These are phyloP conservation scores for Eretmocerus hayati DNA, from an alignment of 2,888 invertebrate genomes.

Conservation along the genomic window DNA sequence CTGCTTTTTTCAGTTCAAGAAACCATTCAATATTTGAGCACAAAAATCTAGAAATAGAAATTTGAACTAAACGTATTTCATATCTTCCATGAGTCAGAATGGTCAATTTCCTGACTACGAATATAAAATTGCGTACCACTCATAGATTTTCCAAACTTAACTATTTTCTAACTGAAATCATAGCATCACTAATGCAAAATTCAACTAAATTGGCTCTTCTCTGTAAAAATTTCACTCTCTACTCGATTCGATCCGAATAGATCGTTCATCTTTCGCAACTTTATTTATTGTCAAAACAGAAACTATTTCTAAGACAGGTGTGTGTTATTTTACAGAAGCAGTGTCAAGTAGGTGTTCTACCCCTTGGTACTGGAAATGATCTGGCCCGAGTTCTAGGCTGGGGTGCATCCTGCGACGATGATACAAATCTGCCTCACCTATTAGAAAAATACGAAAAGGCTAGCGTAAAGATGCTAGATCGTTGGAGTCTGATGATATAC, in stretches of 20 bases:
- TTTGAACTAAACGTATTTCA: neutral
- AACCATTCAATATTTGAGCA: neutral
- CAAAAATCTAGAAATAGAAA: neutral
- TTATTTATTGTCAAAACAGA: no score
- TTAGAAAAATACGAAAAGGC: conserved; percentile 92
- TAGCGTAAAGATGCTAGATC: conserved; percentile 95
- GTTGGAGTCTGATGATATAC: conserved; percentile 95
- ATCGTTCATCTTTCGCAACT: no score
- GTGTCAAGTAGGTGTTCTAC: conserved; percentile 91
- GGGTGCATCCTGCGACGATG: conserved; percentile 95
- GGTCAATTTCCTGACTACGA: no score
- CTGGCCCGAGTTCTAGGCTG: conserved; percentile 91
- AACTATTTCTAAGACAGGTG: no score
- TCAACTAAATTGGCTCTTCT: no score
- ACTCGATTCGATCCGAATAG: no score
- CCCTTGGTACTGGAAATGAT: conserved; percentile 94
- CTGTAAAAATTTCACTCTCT: no score
- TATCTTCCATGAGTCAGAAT: neutral
- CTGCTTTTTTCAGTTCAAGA: no score
- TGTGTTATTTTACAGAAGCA: conserved; percentile 70
- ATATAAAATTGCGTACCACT: no score
- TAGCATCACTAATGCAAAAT: no score
- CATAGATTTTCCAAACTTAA: no score
- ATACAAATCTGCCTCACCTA: conserved; percentile 83
- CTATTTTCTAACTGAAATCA: no score